Evolutionary conservation across 2,888 invertebrate species (phyloP), one percentile per base, ranked within the genome.

Genomic region (Julus scanicus): DNA sequence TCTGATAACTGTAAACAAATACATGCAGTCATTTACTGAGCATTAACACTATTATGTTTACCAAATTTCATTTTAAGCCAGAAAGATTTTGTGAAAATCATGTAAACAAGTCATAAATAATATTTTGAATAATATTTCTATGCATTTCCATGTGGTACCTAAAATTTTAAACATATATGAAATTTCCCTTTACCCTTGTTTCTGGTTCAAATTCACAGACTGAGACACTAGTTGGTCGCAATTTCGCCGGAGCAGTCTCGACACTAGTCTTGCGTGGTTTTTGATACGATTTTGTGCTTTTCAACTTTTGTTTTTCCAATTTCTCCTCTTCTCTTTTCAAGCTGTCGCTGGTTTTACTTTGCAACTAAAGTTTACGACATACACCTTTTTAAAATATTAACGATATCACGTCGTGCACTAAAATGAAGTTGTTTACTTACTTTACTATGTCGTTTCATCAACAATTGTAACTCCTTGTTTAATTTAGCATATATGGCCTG

Each of bases 391-490:
- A 15, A 37, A 80, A 37, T 37, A 37, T 13, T 13, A 37, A 15
- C 37, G 4, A 8, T 29, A 17, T 8, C 29, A 29, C 11, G 2
- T 80, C 80, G 39, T 80, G 29, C 11, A 29, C 8, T 80, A 29
- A 37, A 39, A 39, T 37, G 37, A 15, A 80, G 37, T 13, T 44
- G 13, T 20, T 37, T n/a, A 39, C n/a, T 86, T 86, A 93, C 92
- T 91, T 93, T 93, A 88, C 92, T 92, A 90, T 92, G 91, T 89
- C 93, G 93, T 89, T 92, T 92, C 88, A 95, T 94, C 89, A 98
- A 91, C 48, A 95, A 94, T 90, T 98, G 97, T 88, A 98, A 92
- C 91, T 98, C 98, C 91, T 97, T 97, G 88, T 97, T 96, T 90
- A 98, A 93, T 92, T 98, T 98, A 0, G 94, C 91, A 84, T 95